A percentile compares a stretch with the other conserved stretches of the same genome.
phyloP scores from a whole-genome alignment of 2,797 vertebrate genomes.

The Channallabes apus region DNA sequence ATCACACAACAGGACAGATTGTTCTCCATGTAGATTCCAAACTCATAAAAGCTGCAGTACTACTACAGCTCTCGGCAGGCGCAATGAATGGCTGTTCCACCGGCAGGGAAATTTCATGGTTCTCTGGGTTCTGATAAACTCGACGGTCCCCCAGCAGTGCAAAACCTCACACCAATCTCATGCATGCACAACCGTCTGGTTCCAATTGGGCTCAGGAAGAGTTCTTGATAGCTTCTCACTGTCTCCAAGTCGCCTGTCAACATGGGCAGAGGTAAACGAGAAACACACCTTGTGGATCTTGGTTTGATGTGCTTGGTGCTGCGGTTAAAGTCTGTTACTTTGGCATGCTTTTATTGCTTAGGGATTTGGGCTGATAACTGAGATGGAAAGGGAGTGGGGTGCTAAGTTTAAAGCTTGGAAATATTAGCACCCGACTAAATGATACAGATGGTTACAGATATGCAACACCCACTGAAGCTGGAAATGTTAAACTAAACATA shows the following conservation, averaged over 20 bases:
- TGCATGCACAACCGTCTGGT: conserved; percentile 63
- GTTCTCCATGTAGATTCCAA: conserved; percentile 2
- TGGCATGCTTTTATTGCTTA: not conserved
- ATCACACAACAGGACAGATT: conserved; percentile 1
- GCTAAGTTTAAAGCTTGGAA: conserved; percentile 2
- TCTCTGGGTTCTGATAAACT: conserved; percentile 21
- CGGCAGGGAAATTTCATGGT: not conserved
- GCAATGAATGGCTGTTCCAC: not conserved
- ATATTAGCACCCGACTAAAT: not conserved
- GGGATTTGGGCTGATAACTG: not conserved
- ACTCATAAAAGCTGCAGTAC: conserved; percentile 1
- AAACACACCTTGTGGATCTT: conserved; percentile 14
- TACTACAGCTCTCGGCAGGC: conserved; percentile 2
- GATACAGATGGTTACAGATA: not conserved
- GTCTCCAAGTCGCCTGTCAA: conserved; percentile 22
- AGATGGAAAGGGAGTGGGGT: not conserved
- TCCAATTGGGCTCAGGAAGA: conserved; percentile 67
- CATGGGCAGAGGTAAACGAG: conserved; percentile 10
- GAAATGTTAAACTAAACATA: not conserved
- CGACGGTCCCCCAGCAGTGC: not conserved
- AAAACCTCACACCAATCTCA: not conserved
- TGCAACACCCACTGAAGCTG: not conserved
- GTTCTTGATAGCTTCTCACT: conserved; percentile 42
- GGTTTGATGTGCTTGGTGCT: conserved; percentile 5
- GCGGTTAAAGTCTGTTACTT: conserved; percentile 12